Base-by-base conservation (phyloP, 2,888 invertebrate genomes). In the Melipona beecheii region DNA sequence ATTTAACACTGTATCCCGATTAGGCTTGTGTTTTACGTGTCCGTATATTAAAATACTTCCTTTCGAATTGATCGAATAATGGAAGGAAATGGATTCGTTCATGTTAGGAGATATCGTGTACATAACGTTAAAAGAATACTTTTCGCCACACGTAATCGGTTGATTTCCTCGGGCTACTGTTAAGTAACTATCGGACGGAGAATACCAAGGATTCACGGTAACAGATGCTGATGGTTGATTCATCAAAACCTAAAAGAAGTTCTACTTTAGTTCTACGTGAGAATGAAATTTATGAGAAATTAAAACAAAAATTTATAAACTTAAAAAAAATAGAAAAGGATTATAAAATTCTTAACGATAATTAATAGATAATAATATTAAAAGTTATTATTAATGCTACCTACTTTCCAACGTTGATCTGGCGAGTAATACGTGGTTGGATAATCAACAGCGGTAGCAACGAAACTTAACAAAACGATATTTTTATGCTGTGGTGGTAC, bases 391-490 rank as follows among this genome's bases (percentile, higher is more conserved):
- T 74, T 13, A n/a, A 31, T 24, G 31, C 64, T 36, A 58, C 88
- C 76, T 90, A 94, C 94, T 88, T 93, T 91, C 94, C 94, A 95
- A 70, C 93, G 92, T 82, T 93, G 94, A 64, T 94, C 94, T 4
- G 94, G 94, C 2, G 94, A 93, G 77, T 94, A 94, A 83, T 94
- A 94, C 73, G 93, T 94, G 4, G 93, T 94, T 0, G 93, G 93
- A 86, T 94, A 94, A 64, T 93, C 92, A 50, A 94, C 91, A 13
- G 93, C 94, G 0, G 93, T 94, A 0, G 94, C 94, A 17, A 93
- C 91, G 77, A 94, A 94, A 65, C 91, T 93, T 70, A 94, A 52
- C 13, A 92, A 81, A 27, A 93, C 92, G 73, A 93, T 92, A 78
- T 93, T 93, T 73, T 92, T 93, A 75, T 93, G 92, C 49, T 93